phyloP scores from a whole-genome alignment of 2,888 invertebrate species.

The Schrankia costaestrigalis region DNA sequence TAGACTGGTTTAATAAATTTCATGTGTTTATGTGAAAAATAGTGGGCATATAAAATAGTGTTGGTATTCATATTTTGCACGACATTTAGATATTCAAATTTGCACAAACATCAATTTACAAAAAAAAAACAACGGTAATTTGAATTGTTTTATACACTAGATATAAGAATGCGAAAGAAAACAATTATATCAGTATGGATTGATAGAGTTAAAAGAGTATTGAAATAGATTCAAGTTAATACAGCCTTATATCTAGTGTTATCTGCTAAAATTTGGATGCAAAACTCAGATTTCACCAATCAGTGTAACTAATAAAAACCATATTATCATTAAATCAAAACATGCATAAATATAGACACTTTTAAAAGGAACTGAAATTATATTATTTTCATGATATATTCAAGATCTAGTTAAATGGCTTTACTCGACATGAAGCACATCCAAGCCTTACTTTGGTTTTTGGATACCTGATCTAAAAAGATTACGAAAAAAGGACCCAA shows the following conservation, averaged over 20 bases:
- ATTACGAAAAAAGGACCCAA: conserved; percentile 16
- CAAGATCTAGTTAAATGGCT: conserved; percentile 10
- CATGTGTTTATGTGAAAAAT: no score
- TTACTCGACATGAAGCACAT: conserved; percentile 29
- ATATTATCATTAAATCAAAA: conserved; percentile 18
- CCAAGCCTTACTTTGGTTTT: conserved; percentile 18
- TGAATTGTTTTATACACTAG: no score
- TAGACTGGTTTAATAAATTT: neutral
- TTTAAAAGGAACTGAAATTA: conserved; percentile 2
- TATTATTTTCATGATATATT: conserved; percentile 5
- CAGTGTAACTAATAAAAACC: conserved; percentile 15
- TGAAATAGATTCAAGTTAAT: no score
- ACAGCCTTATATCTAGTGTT: conserved; percentile 11
- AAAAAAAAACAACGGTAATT: no score
- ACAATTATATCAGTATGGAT: no score
- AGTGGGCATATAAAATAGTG: no score
- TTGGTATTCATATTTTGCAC: no score
- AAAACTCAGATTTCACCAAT: conserved; percentile 3
- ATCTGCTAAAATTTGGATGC: conserved; percentile 1
- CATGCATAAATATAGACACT: conserved; percentile 16
- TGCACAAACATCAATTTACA: no score
- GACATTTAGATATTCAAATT: no score
- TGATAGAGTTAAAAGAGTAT: no score
- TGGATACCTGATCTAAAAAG: conserved; percentile 9
- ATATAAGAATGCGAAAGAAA: no score